A percentile compares a stretch with the other conserved stretches of the same genome.
Evolutionary conservation across 2,113 vertebrate species (phyloP).

Genomic region (Psittacara wagleri): DNA sequence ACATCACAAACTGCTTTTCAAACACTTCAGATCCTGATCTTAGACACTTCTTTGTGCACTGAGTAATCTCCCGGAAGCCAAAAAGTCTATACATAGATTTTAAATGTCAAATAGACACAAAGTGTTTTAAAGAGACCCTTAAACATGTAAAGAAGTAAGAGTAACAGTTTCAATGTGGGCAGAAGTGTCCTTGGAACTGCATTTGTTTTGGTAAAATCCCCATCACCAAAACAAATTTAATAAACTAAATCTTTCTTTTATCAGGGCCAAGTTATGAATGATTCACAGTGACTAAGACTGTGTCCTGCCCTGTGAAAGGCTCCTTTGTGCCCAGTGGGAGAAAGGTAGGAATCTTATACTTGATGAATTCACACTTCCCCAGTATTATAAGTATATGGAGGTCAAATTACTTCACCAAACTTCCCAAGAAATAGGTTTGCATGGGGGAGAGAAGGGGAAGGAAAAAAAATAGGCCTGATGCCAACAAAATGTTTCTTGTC

Average conservation of each 20-base stretch:
- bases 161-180: background rate
- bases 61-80: background rate
- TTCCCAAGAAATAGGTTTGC: background rate
- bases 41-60: background rate
- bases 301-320: constrained; percentile 16
- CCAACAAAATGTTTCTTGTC: background rate
- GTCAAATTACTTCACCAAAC: background rate
- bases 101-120: background rate
- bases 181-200: background rate
- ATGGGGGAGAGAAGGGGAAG: background rate
- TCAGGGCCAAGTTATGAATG: background rate
- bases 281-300: constrained; percentile 37
- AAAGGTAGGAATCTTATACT: background rate
- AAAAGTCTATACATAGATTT: background rate
- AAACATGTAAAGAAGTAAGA: background rate
- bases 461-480: background rate
- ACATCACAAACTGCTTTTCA: background rate
- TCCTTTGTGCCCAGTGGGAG: constrained; percentile 14
- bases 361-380: background rate
- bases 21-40: background rate
- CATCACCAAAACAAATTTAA: background rate
- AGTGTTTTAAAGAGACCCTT: background rate
- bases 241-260: background rate
- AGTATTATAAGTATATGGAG: background rate
- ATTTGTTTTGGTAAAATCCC: background rate